Base-by-base conservation (phyloP, 2,113 vertebrate genomes). In the Mohoua ochrocephala region DNA sequence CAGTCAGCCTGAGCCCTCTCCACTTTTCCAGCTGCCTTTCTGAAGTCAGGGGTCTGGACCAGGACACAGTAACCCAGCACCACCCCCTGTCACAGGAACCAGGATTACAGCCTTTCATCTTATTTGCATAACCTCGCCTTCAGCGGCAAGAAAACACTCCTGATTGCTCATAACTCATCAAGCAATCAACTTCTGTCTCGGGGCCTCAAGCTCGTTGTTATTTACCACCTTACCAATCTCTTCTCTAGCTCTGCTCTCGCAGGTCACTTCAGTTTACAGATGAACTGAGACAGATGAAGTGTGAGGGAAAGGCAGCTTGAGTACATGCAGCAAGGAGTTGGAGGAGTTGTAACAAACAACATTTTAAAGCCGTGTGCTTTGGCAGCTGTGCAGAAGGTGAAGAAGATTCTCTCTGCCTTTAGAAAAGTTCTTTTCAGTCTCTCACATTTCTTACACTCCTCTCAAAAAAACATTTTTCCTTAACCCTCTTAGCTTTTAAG, bases 201-300 rank as follows among this genome's bases (percentile, higher is more conserved):
- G 61, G n/a, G 31, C 49, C 82, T 81, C 18, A 1, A 45, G 68
- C 68, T 80, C 76, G 2, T 4, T 16, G 59, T 73, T 81, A 74
- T 70, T 92, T 71, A 64, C 22, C 31, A 28, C 23, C 35, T 31
- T 23, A 31, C 35, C 63, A 2, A 31, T 7, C 63, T 42, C 84
- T 37, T n/a, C 33, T 6, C 39, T 3, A 84, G 59, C 78, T 73
- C 60, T 78, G 56, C 57, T 82, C 91, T 74, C 60, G 12, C 68
- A 71, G 80, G 79, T 93, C 96, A 92, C 84, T 27, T 59, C 64
- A 30, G 91, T 93, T 93, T 81, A 89, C 85, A 78, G 76, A 89
- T 91, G 93, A 89, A 77, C 47, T 14, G 79, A 92, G 76, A 94
- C 39, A 59, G 85, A 96, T 70, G 89, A 96, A 91, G 85, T 77